Evolutionary conservation across 2,797 vertebrate species (phyloP), one percentile per base, ranked within the genome.

Genomic region (Protonibea diacanthus): DNA sequence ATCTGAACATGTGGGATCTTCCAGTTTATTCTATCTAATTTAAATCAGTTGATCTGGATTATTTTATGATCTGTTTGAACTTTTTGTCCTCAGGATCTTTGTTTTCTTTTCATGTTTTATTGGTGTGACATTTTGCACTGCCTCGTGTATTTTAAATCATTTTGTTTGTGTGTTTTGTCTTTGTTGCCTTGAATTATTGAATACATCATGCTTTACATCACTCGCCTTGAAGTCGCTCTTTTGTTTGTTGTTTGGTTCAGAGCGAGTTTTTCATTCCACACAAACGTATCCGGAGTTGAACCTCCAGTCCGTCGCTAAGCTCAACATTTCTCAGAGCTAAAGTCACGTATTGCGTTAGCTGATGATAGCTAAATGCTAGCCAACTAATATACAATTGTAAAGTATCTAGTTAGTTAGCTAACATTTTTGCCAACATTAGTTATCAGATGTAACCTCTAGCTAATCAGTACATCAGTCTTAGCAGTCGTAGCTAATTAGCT

Each of bases 111-210:
- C 70, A 83, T 91, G 83, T 94, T 93, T 93, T 92, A 90, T 91
- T 93, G 89, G 94, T 95, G 94, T 93, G 89, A 92, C 88, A 87
- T 93, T 94, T 95, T 96, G 95, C 94, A 95, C 94, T 95, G 93
- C 92, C 89, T 95, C 76, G 47, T 94, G 91, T 93, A 88, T 86
- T 93, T 93, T 93, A 61, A 89, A 78, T 84, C 64, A 48, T 86
- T 84, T 88, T 82, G 56, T 74, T 74, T 86, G 76, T 88, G 71
- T 84, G 77, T 81, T 86, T 72, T 86, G 82, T 92, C 80, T 89
- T 84, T 90, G 89, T 94, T 94, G 94, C 94, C 92, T 95, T 95
- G 90, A 93, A 91, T 93, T 91, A 77, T 93, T 88, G 85, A 94
- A 93, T 94, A 93, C 93, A 94, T 93, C 84, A 87, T 95, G 91